Evolutionary conservation across 1,140 invertebrate species (phyloP).

Genomic region (Portunus trituberculatus): DNA sequence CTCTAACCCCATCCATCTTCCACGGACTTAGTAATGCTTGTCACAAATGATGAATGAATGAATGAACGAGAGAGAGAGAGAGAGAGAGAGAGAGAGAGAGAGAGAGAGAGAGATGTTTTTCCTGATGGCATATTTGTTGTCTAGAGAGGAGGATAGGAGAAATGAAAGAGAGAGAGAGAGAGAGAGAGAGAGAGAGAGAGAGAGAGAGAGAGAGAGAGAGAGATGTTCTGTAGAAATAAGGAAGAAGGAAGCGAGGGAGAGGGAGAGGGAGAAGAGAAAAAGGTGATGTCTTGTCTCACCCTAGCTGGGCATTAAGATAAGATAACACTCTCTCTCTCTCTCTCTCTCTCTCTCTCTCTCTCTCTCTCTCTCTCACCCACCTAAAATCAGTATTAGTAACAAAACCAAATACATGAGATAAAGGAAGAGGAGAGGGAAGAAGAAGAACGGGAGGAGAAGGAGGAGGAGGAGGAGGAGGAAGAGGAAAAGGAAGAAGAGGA

Average conservation of each 20-base stretch:
- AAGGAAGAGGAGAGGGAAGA: background rate
- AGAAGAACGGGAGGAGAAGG: no score
- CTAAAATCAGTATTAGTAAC: no score
- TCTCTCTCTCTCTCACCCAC: background rate
- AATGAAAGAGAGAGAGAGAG: background rate
- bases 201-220: no score
- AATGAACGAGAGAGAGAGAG: background rate
- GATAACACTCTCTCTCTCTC: no score
- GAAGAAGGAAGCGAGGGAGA: no score
- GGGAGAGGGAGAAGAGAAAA: no score
- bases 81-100: constrained; percentile 7
- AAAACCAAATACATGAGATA: background rate
- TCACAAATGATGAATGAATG: background rate
- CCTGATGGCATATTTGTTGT: no score
- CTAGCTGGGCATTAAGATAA: no score
- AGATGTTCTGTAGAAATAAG: no score
- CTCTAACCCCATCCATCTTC: background rate
- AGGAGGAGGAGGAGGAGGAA: background rate
- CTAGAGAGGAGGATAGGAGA: background rate
- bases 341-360: background rate
- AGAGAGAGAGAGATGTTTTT: no score
- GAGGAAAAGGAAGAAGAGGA: background rate
- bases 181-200: no score
- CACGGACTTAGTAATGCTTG: background rate
- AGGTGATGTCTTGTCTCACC: no score